Percentiles rank a stretch among this genome's conserved stretches.
These are phyloP conservation scores for Allacma fusca DNA, from an alignment of 2,888 invertebrate species.

Conservation along the genomic window DNA sequence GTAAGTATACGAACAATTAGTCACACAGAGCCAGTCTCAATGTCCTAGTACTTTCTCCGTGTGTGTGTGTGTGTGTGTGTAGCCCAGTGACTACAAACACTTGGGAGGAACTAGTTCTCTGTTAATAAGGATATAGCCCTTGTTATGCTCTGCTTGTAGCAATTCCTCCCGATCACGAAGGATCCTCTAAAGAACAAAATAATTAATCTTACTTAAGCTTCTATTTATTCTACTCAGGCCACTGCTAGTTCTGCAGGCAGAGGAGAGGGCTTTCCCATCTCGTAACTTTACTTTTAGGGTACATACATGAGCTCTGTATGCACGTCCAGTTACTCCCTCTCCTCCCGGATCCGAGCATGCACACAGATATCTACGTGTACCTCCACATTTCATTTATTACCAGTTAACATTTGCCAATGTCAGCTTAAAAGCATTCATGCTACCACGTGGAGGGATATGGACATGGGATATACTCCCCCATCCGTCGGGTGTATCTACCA, in stretches of 20 bases:
- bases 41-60: not conserved
- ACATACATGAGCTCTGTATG: not conserved
- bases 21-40: no score
- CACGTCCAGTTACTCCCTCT: not conserved
- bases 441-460: no score
- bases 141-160: not conserved
- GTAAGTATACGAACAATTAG: no score
- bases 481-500: no score
- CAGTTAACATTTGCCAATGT: not conserved
- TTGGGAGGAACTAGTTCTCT: no score
- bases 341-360: not conserved
- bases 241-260: not conserved
- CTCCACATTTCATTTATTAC: slow-evolving; percentile 2
- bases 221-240: slow-evolving; percentile 19
- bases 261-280: not conserved
- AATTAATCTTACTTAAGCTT: slow-evolving; percentile 31
- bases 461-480: no score
- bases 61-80: no score
- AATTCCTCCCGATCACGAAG: not conserved
- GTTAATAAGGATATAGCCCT: no score
- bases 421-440: not conserved
- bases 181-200: slow-evolving; percentile 10
- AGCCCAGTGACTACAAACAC: no score
- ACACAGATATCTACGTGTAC: not conserved
- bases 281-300: not conserved